Evolutionary conservation across 2,888 invertebrate genomes (phyloP), one percentile per base, ranked within the genome.

Genomic region (Sinhomidia bicolor): DNA sequence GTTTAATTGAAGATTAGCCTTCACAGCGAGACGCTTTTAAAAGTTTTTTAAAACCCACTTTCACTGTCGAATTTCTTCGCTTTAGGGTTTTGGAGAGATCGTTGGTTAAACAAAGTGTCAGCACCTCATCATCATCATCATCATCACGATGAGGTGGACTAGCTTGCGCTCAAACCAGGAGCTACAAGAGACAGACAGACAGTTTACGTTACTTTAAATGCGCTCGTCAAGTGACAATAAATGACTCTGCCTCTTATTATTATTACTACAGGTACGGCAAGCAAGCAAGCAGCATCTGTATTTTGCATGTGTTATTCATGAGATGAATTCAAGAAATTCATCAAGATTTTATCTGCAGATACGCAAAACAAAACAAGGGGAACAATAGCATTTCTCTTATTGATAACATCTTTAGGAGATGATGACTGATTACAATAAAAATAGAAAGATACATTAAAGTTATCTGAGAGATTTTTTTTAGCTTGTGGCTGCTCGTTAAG

Each of bases 1-100:
- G 74, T 84, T 84, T 76, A 84, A 84, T 84, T 76, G 84, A 62
- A 76, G 84, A 84, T 84, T 84, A 76, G 74, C 62, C 84, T 84
- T 76, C 76, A 10, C 84, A 84, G 84, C 62, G 44, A 60, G 74
- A 44, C 68, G 57, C 83, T 54, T 44, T 26, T 17, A 12, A 26
- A 29, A 2, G 26, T 60, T 51, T 17, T 76, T 29, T 29, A 60
- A 62, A 47, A 47, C 62, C 84, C 84, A 84, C 84, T 84, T 84
- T 84, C 84, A 60, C 84, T 84, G 84, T 84, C 74, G 84, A 84
- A 84, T 84, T 84, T 84, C 62, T 23, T 76, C 60, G 84, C 84
- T 84, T 76, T 17, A 76, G 60, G 83, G 36, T 71, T n/a, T 68
- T 41, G 29, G 62, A 74, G 76, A 84, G 51, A 54, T 51, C 65